Evolutionary conservation across 2,888 invertebrate genomes (phyloP).

Genomic region (Nemurella pictetii): DNA sequence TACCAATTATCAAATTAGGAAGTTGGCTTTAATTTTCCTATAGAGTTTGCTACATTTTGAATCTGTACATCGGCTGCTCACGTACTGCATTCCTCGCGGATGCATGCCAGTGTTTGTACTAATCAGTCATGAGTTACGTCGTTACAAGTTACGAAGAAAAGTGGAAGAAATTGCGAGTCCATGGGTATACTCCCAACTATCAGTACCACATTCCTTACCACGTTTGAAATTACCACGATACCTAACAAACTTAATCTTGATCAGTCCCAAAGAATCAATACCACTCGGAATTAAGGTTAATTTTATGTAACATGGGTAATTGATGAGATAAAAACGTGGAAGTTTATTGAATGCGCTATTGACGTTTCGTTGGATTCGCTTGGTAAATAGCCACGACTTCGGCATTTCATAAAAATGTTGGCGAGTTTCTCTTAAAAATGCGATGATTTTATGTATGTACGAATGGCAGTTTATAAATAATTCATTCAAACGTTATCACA

Average conservation of each 20-base stretch:
- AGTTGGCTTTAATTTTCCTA: not conserved
- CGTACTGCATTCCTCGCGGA: not conserved
- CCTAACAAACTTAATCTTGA: too few relatives aligned
- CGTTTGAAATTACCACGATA: too few relatives aligned
- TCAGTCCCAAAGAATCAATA: too few relatives aligned
- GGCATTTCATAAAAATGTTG: not conserved
- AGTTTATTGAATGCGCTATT: not conserved
- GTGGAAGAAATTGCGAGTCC: not conserved
- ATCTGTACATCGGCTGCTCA: not conserved
- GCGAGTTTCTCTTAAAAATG: not conserved
- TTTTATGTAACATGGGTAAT: not conserved
- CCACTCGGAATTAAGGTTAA: not conserved
- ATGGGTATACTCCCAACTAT: too few relatives aligned
- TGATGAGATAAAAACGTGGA: not conserved
- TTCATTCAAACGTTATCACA: not conserved
- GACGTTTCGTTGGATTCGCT: not conserved
- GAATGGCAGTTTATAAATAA: not conserved
- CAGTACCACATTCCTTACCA: too few relatives aligned
- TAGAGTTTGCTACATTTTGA: not conserved
- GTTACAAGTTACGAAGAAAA: too few relatives aligned
- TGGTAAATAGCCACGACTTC: not conserved
- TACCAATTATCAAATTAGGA: not conserved
- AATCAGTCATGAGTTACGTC: not conserved
- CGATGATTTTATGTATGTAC: not conserved
- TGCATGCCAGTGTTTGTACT: not conserved